Evolutionary conservation across 2,113 vertebrate genomes (phyloP), one percentile per base, ranked within the genome.

Genomic region (Polyodon spathula): DNA sequence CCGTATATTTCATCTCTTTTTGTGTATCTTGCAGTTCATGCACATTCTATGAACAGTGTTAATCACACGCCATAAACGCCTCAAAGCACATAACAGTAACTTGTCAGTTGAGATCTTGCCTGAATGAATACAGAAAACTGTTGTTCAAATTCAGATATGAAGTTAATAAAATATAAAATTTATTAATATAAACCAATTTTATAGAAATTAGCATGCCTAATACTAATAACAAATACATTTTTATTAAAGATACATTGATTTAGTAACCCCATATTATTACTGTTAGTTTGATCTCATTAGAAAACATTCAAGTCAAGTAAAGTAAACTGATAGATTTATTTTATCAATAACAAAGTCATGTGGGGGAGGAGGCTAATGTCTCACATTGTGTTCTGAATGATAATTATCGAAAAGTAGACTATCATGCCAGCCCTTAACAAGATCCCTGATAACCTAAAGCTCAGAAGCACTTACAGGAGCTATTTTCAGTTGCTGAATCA

Each of bases 231-330:
- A 27, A 27, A 27, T 27, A 27, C 27, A 27, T 27, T 46, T 46
- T 46, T 46, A 46, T 3, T 10, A 46, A 8, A 10, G 44, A 46
- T 46, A 3, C 27, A 10, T 46, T 46, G 8, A 46, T 46, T 8
- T 46, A 14, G 44, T 10, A 14, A 46, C 44, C 14, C 14, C 44
- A 46, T 46, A 2, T 46, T 46, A 8, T 46, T 46, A 2, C 63
- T 68, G 72, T 74, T 68, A 72, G 60, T 66, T 76, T 70, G 70
- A 64, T 79, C 76, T 76, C 74, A 75, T 76, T 66, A 41, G 69
- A 71, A 66, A 56, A 66, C 74, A 73, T 71, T 72, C 64, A 60
- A 64, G 76, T 73, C 69, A 76, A 73, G 67, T 74, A 60, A 63
- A 65, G 44, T 46, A 8, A 46, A 46, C 52, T 63, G 64, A 68